Percentiles rank a stretch among this genome's conserved stretches.
Conservation (phyloP, 92 coral and sea anemone genomes). For the Phenganax subtilis region DNA sequence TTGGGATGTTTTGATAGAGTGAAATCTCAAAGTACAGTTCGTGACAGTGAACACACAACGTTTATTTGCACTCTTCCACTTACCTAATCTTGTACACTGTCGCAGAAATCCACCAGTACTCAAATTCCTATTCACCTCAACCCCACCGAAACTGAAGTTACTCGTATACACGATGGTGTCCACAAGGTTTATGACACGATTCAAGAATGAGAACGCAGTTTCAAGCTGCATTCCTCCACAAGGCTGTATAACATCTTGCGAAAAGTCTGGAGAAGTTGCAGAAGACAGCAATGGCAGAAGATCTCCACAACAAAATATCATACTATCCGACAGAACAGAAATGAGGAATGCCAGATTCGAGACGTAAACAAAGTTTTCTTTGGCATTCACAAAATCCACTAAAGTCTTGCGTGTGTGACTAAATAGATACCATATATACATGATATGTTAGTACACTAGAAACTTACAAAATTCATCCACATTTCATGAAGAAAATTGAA, state of each 20-base stretch:
- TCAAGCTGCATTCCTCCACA: conserved; percentile 99
- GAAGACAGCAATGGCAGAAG: conserved; percentile 90
- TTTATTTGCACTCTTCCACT: conserved; percentile 16
- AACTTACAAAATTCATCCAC: no score
- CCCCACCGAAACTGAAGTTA: conserved; percentile 91
- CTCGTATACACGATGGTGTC: conserved; percentile 97
- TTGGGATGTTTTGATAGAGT: no score
- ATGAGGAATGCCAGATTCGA: conserved; percentile 97
- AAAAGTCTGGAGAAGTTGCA: conserved; percentile 96
- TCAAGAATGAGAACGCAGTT: conserved; percentile 95
- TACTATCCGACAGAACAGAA: conserved; percentile 91
- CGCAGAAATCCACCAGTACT: conserved; percentile 93
- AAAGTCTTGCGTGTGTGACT: conserved; percentile 93
- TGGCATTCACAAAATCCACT: conserved; percentile 97
- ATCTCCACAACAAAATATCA: conserved; percentile 97
- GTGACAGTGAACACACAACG: not conserved
- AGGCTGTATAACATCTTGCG: conserved; percentile 99
- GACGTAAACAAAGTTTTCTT: conserved; percentile 81
- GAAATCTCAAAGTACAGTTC: not conserved
- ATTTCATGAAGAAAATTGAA: no score
- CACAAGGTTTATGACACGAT: conserved; percentile 91
- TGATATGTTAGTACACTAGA: no score
- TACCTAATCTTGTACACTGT: conserved; percentile 95
- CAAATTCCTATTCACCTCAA: conserved; percentile 81
- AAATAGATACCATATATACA: conserved; percentile 1